Percentiles rank a stretch among this genome's conserved stretches.
These are phyloP conservation scores for Eristalis arbustorum DNA, from an alignment of 2,888 invertebrate genomes.

Conservation along the genomic window DNA sequence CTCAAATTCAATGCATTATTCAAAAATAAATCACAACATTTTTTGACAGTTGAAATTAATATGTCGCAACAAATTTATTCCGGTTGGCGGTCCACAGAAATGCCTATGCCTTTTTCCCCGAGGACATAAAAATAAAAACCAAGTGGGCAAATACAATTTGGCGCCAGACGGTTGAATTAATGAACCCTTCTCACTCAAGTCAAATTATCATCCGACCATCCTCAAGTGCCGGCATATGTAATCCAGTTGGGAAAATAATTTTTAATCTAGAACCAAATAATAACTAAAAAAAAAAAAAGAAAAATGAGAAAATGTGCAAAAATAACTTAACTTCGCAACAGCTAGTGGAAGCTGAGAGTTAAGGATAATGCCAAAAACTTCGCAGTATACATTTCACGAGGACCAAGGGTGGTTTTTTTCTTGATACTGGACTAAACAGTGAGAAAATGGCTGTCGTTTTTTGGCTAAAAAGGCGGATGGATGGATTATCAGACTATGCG, in stretches of 20 bases:
- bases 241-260: slow-evolving; percentile 16
- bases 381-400: neutral
- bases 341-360: neutral
- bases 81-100: slow-evolving; percentile 10
- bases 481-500: too few relatives aligned
- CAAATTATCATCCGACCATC: neutral
- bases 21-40: slow-evolving; percentile 12
- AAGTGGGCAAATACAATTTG: neutral
- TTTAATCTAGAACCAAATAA: slow-evolving; percentile 28
- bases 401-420: too few relatives aligned
- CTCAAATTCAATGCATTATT: slow-evolving; percentile 25
- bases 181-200: slow-evolving; percentile 35
- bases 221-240: slow-evolving; percentile 15
- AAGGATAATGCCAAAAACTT: neutral
- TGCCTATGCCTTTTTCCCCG: neutral
- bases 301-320: neutral
- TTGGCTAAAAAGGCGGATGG: too few relatives aligned
- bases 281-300: neutral
- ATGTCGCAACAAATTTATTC: slow-evolving; percentile 45
- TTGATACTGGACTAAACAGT: too few relatives aligned
- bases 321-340: too few relatives aligned
- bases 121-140: neutral
- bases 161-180: slow-evolving; percentile 8
- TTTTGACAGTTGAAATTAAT: slow-evolving; percentile 34
- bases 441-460: too few relatives aligned